Evolutionary conservation across 2,113 vertebrate genomes (phyloP).

Genomic region (Stigmatopora argus): DNA sequence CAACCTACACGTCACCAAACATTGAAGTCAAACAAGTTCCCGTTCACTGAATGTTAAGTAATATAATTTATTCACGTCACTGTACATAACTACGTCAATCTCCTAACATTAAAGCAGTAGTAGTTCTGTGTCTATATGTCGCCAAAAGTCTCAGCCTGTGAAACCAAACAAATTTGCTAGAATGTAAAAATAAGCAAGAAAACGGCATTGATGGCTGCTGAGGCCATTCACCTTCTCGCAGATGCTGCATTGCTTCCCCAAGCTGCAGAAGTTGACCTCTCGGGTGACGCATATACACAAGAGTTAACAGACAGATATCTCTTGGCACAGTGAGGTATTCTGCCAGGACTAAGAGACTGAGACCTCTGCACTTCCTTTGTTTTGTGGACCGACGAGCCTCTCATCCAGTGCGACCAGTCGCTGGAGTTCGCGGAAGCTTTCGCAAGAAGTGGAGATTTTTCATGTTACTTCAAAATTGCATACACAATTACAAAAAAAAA

Average conservation of each 20-base stretch:
- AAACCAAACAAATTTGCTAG: too few relatives aligned
- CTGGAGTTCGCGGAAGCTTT: background rate
- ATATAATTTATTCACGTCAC: too few relatives aligned
- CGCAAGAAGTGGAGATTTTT: constrained; percentile 14
- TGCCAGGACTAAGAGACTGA: constrained; percentile 57
- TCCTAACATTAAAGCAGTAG: too few relatives aligned
- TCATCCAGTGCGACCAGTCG: background rate
- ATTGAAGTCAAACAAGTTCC: too few relatives aligned
- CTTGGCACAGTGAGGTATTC: constrained; percentile 41
- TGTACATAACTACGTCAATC: too few relatives aligned
- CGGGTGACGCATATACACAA: constrained; percentile 44
- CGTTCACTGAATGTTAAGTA: too few relatives aligned
- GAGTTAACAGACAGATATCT: constrained; percentile 30
- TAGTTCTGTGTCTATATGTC: too few relatives aligned
- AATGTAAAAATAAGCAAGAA: too few relatives aligned
- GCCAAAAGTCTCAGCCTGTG: too few relatives aligned
- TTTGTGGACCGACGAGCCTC: background rate
- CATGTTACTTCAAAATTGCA: background rate
- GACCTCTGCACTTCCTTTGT: constrained; percentile 43
- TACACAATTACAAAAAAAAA: background rate
- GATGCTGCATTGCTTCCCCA: constrained; percentile 29
- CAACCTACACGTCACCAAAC: too few relatives aligned
- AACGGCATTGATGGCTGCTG: too few relatives aligned
- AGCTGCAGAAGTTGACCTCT: constrained; percentile 27
- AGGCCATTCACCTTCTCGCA: constrained; percentile 23